Evolutionary conservation across 2,888 invertebrate genomes (phyloP), one percentile per base, ranked within the genome.

Genomic region (Cheilosia urbana): DNA sequence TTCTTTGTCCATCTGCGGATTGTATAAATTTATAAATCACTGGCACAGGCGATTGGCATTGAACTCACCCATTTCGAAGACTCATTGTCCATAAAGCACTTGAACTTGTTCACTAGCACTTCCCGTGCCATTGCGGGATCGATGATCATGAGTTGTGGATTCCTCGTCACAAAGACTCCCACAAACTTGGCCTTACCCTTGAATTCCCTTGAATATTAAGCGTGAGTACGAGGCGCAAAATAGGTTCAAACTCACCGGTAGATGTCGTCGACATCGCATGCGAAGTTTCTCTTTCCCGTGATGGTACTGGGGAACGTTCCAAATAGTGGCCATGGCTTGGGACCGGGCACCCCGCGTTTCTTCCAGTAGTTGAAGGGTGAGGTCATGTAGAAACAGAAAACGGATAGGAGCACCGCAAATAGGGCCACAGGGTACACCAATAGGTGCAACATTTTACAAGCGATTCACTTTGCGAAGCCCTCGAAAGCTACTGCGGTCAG

Each of bases 101-200:
- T 89, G 37, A 93, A 93, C 21, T 93, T 91, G 9, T 89, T 90
- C 1, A 93, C 91, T 37, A 93, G 87, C 15, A 93, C 88, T 30
- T 92, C 90, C 58, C 88, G 89, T 0, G 92, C 90, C 79, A 92
- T 45, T n/a, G 92, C 89, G 0, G 92, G 91, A 87, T 93, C 93
- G 2, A 91, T 89, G 0, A 93, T 51, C 4, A 93, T 37, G 0
- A 93, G 88, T 30, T 92, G 84, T 0, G 93, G 93, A 2, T 87
- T 88, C 1, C 90, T 88, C 0, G 91, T 88, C 4, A 89, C 88
- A 75, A 91, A 93, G 1, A 93, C 89, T 0, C 93, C 93, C 24
- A 93, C 89, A 17, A 92, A 91, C 1, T 88, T 88, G 51, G 90
- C 88, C 4, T 87, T 88, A 1, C 73, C 85, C 49, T 90, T 91